These are phyloP conservation scores for Silurus lanzhouensis DNA, from an alignment of 2,797 vertebrate genomes.

Conservation along the genomic window DNA sequence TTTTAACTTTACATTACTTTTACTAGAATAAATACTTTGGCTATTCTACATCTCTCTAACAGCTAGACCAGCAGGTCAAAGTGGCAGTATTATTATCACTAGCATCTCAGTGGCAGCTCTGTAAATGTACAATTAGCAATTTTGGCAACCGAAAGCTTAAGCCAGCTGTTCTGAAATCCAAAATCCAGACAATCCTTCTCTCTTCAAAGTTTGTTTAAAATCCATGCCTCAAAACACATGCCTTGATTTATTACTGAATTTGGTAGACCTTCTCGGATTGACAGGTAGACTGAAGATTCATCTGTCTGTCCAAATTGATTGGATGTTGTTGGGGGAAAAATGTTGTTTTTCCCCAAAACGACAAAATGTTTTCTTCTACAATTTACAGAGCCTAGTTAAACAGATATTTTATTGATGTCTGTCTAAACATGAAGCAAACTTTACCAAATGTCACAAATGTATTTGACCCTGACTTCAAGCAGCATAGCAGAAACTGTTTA, in stretches of 20 bases:
- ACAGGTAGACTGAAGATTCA: not conserved
- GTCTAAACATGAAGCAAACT: not conserved
- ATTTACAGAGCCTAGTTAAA: not conserved
- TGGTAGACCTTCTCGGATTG: not conserved
- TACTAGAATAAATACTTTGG: not conserved
- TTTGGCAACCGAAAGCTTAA: not conserved
- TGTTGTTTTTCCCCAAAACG: too few species aligned
- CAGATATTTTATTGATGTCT: not conserved
- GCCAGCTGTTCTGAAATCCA: not conserved
- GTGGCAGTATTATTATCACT: not conserved
- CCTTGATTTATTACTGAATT: not conserved
- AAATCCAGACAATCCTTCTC: not conserved
- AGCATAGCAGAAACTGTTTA: not conserved
- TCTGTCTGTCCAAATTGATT: not conserved
- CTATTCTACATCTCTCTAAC: not conserved
- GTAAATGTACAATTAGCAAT: too few species aligned
- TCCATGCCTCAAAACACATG: not conserved
- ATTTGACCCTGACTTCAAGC: not conserved
- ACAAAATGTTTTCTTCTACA: too few species aligned
- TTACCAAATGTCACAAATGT: not conserved
- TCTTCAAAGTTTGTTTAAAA: not conserved
- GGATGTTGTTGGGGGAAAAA: not conserved
- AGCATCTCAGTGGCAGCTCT: not conserved
- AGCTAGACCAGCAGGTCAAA: not conserved
- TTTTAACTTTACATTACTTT: not conserved